phyloP scores from a whole-genome alignment of 2,113 vertebrate genomes.

The Scophthalmus maximus region DNA sequence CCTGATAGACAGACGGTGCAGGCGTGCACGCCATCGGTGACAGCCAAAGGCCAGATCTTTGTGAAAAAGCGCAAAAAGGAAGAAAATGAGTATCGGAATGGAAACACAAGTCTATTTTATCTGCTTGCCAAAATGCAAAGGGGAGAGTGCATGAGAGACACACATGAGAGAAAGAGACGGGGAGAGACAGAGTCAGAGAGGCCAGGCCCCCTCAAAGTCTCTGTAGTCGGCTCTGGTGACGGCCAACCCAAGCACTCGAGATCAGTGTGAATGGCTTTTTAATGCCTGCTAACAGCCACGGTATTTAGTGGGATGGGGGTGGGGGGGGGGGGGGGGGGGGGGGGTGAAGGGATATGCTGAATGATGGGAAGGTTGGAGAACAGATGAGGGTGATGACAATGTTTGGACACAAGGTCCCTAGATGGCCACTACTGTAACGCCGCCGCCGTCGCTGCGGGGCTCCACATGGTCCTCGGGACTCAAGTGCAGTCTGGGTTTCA shows the following conservation, averaged over 20 bases:
- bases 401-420: slow-evolving; percentile 49
- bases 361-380: slow-evolving; percentile 46
- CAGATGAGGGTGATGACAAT: slow-evolving; percentile 59
- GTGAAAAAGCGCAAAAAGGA: slow-evolving; percentile 47
- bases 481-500: slow-evolving; percentile 4
- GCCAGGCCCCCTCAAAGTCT: slow-evolving; percentile 55
- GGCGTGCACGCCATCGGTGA: slow-evolving; percentile 49
- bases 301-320: slow-evolving; percentile 56
- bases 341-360: slow-evolving; percentile 52
- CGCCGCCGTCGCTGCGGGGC: not conserved
- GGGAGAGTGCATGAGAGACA: slow-evolving; percentile 40
- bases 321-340: slow-evolving; percentile 9
- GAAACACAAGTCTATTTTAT: slow-evolving; percentile 65
- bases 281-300: slow-evolving; percentile 79
- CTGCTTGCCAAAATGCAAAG: slow-evolving; percentile 58
- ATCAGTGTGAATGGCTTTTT: slow-evolving; percentile 79
- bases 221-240: slow-evolving; percentile 58
- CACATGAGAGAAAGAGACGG: slow-evolving; percentile 43
- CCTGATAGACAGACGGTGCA: slow-evolving; percentile 29
- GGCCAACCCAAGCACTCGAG: slow-evolving; percentile 78
- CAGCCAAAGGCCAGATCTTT: slow-evolving; percentile 52
- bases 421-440: slow-evolving; percentile 39
- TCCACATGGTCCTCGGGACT: slow-evolving; percentile 9
- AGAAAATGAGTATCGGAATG: slow-evolving; percentile 56
- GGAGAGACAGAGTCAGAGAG: slow-evolving; percentile 32